Percentiles rank a stretch among this genome's conserved stretches.
Conservation (phyloP, 2,113 vertebrate genomes). For the Ptilorrhoa leucosticta region DNA sequence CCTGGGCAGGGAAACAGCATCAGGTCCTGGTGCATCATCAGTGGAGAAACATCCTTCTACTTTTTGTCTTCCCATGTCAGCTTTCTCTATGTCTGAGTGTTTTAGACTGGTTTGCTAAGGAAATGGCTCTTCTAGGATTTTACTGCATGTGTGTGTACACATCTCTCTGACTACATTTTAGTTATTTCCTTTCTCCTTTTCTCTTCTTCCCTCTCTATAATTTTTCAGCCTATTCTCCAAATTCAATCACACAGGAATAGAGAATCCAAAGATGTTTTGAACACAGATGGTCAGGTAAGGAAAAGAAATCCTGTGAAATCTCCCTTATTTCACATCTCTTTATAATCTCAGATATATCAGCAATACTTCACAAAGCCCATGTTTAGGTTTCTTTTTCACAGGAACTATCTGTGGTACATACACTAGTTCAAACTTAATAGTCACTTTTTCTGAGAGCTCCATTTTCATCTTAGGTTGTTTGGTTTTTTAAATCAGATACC, state of each 20-base stretch:
- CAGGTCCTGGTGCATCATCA: not conserved
- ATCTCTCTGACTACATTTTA: not conserved
- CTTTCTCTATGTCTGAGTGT: not conserved
- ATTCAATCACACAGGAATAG: not conserved
- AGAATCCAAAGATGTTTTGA: not conserved
- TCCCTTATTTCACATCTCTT: not conserved
- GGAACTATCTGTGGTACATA: not conserved
- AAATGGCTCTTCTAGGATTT: not conserved
- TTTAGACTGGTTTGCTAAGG: not conserved
- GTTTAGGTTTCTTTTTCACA: not conserved
- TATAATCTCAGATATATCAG: not conserved
- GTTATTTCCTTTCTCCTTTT: not conserved
- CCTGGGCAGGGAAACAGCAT: not conserved
- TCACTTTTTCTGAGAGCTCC: not conserved
- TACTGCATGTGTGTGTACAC: not conserved
- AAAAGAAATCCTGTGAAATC: not conserved
- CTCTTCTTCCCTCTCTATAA: not conserved
- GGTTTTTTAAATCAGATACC: not conserved
- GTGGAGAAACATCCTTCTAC: not conserved
- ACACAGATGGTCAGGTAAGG: not conserved
- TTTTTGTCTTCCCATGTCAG: not conserved
- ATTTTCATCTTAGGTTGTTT: not conserved
- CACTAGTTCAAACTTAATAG: not conserved
- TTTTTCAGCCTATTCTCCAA: not conserved
- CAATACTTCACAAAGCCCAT: not conserved